Evolutionary conservation across 2,113 vertebrate species (phyloP), one percentile per base, ranked within the genome.

Genomic region (Spermophilus dauricus): DNA sequence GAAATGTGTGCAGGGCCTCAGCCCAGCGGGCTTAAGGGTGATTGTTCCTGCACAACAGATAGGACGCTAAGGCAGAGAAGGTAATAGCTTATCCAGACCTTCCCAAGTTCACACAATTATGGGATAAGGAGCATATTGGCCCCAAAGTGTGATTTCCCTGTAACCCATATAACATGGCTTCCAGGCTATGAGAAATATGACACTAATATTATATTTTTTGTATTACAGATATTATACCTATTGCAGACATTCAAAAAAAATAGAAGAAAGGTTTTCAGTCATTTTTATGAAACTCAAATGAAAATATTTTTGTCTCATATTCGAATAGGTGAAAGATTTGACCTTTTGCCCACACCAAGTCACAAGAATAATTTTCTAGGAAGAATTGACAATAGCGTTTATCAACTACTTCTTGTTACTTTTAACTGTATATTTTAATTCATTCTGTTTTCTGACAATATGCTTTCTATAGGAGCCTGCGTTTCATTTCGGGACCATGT

Each of bases 381-480:
- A 91, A 82, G 91, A 86, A 89, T 75, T 72, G 58, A 76, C 14
- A n/a, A 75, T 77, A 53, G 32, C 85, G 61, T 18, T 92, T 45
- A 85, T 73, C 45, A 92, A 90, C 53, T 69, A 81, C 86, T 73
- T 91, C 34, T 61, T 84, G 56, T 65, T 82, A 39, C 20, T 91
- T 96, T 76, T 56, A 7, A 87, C 76, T 72, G 80, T 85, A 32
- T 45, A 75, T 73, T 93, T 93, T 80, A 78, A 88, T 81, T 95
- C 90, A 78, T 89, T 73, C 73, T 96, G 48, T 96, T 95, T 95
- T 88, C 51, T 92, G 91, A 87, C 28, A 92, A 82, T 70, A 63
- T 39, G 45, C 39, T 94, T 81, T 93, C 78, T 89, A 9, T 39
- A 34, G 67, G n/a, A 67, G 9, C 65, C 37, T 39, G 45, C 34